These are phyloP conservation scores for Eupithecia exiguata DNA, from an alignment of 2,888 invertebrate genomes.

Conservation along the genomic window DNA sequence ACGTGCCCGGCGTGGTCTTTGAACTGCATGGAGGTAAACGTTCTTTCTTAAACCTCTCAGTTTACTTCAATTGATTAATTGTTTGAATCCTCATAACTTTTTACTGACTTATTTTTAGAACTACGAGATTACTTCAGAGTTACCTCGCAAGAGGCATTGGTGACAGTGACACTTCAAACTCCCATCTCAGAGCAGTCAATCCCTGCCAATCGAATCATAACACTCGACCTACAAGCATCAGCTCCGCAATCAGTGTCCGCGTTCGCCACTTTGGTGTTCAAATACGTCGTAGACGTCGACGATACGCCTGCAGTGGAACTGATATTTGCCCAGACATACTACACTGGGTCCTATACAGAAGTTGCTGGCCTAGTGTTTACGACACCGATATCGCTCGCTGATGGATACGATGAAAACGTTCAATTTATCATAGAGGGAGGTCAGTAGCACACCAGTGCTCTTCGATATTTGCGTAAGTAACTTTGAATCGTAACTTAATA, in stretches of 20 bases:
- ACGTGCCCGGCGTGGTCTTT: conserved; percentile 44
- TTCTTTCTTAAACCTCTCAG: not conserved
- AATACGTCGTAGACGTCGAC: conserved; percentile 18
- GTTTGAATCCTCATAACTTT: not conserved
- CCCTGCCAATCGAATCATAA: conserved; percentile 37
- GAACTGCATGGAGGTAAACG: conserved; percentile 39
- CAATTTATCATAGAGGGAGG: conserved; percentile 53
- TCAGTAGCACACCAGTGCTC: conserved; percentile 22
- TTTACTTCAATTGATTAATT: not conserved
- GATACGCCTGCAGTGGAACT: conserved; percentile 42
- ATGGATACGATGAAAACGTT: conserved; percentile 49
- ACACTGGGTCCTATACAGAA: conserved; percentile 50
- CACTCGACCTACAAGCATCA: conserved; percentile 35
- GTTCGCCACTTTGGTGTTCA: conserved; percentile 32
- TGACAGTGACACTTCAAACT: conserved; percentile 28
- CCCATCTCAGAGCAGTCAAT: conserved; percentile 40
- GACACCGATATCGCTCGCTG: conserved; percentile 43
- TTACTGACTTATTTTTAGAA: conserved; percentile 29
- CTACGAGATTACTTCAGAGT: conserved; percentile 37
- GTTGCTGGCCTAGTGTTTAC: conserved; percentile 43
- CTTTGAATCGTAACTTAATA: too few relatives aligned
- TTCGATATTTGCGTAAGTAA: not conserved
- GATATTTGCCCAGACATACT: conserved; percentile 45
- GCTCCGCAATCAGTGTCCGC: conserved; percentile 28
- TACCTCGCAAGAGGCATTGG: conserved; percentile 26